phyloP scores from a whole-genome alignment of 2,888 invertebrate species.

The Buathra laborator region DNA sequence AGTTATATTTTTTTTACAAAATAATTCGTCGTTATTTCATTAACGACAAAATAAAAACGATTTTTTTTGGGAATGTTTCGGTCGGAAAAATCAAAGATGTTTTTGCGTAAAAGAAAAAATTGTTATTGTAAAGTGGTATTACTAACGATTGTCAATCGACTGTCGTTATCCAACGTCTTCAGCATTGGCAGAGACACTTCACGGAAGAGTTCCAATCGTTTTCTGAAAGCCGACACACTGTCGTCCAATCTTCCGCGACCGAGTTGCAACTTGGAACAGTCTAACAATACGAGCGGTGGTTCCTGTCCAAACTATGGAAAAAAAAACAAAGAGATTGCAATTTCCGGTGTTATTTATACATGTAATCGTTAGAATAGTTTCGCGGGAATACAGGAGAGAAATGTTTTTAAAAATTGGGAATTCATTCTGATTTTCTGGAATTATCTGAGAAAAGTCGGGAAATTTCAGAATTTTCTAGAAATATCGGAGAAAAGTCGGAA shows the following conservation, averaged over 20 bases:
- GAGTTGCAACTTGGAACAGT: constrained; percentile 96
- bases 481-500: no score
- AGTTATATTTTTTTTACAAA: neutral
- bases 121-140: constrained; percentile 82
- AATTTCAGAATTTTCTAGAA: no score
- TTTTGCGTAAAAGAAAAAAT: neutral
- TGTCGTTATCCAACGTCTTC: constrained; percentile 93
- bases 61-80: neutral
- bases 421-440: no score
- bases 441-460: no score
- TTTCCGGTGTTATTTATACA: neutral
- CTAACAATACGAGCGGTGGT: constrained; percentile 93
- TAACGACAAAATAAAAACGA: neutral
- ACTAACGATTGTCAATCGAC: constrained; percentile 94
- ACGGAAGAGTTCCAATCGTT: constrained; percentile 94
- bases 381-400: no score
- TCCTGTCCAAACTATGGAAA: constrained; percentile 89
- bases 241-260: constrained; percentile 95
- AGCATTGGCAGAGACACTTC: constrained; percentile 96
- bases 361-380: neutral
- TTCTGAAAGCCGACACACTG: constrained; percentile 93
- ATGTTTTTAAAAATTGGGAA: no score
- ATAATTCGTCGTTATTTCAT: neutral
- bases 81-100: neutral
- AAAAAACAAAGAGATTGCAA: constrained; percentile 70